A percentile compares a stretch with the other conserved stretches of the same genome.
Evolutionary conservation across 1,140 invertebrate species (phyloP).

Genomic region (Brachionus asplanchnoidis): DNA sequence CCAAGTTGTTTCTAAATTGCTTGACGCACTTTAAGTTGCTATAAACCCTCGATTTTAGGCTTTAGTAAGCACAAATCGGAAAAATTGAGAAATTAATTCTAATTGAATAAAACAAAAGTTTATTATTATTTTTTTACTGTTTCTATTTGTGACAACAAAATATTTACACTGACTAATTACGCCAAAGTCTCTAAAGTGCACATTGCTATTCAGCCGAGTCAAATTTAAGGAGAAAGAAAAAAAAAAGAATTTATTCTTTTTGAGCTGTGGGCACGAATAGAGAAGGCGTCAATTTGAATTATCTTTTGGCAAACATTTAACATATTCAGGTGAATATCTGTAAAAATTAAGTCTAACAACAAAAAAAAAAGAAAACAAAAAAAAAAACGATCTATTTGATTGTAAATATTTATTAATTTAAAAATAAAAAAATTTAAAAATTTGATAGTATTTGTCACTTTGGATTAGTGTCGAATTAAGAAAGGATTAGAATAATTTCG

Average conservation of each 20-base stretch:
- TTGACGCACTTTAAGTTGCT: background rate
- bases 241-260: background rate
- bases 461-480: slow-evolving; percentile 1
- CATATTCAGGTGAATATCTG: background rate
- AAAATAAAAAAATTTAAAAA: background rate
- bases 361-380: background rate
- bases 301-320: background rate
- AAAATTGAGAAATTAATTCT: background rate
- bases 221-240: background rate
- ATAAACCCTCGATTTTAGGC: background rate
- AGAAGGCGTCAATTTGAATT: background rate
- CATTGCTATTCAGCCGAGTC: background rate
- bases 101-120: background rate
- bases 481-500: background rate
- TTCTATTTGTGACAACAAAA: background rate
- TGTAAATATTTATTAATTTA: background rate
- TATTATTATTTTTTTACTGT: background rate
- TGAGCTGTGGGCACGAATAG: background rate
- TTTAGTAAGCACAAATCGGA: background rate
- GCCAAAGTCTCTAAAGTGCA: background rate
- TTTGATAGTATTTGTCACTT: background rate
- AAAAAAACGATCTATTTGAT: background rate
- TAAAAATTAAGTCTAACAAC: background rate
- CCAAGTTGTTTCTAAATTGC: background rate
- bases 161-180: background rate